Percentiles rank a stretch among this genome's conserved stretches.
Evolutionary conservation across 2,888 invertebrate genomes (phyloP).

Genomic region (Hololepta plana): DNA sequence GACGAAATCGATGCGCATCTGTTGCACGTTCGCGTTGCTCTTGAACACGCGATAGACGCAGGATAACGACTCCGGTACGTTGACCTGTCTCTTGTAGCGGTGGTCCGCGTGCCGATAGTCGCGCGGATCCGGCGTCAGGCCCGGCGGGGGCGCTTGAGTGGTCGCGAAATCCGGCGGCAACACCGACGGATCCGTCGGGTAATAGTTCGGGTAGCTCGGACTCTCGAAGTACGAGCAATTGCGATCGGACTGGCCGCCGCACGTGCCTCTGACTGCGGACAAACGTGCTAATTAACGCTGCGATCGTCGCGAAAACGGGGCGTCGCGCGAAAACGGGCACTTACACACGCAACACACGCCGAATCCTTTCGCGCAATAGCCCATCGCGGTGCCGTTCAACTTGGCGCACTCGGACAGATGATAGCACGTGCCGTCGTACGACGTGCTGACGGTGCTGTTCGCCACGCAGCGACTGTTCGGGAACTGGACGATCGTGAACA

Average conservation of each 20-base stretch:
- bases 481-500: slow-evolving; percentile 54
- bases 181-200: slow-evolving; percentile 17
- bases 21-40: slow-evolving; percentile 38
- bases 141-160: slow-evolving; percentile 9
- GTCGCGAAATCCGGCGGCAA: slow-evolving; percentile 11
- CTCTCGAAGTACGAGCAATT: slow-evolving; percentile 55
- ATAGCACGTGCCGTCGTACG: slow-evolving; percentile 54
- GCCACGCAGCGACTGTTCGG: slow-evolving; percentile 42
- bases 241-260: slow-evolving; percentile 42
- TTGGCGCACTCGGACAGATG: slow-evolving; percentile 45
- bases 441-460: slow-evolving; percentile 30
- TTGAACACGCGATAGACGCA: slow-evolving; percentile 48
- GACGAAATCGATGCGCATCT: slow-evolving; percentile 50
- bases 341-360: slow-evolving; percentile 62
- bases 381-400: slow-evolving; percentile 41
- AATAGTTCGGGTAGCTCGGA: slow-evolving; percentile 42
- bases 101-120: too few relatives aligned
- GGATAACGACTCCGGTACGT: slow-evolving; percentile 32
- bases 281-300: slow-evolving; percentile 6
- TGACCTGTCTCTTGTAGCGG: slow-evolving; percentile 10
- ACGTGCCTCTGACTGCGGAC: slow-evolving; percentile 45
- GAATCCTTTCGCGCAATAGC: slow-evolving; percentile 53
- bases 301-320: too few relatives aligned
- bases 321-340: slow-evolving; percentile 27
- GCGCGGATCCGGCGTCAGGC: slow-evolving; percentile 13